A percentile compares a stretch with the other conserved stretches of the same genome.
Evolutionary conservation across 2,797 vertebrate genomes (phyloP).

Genomic region (Sebastes oblongus): DNA sequence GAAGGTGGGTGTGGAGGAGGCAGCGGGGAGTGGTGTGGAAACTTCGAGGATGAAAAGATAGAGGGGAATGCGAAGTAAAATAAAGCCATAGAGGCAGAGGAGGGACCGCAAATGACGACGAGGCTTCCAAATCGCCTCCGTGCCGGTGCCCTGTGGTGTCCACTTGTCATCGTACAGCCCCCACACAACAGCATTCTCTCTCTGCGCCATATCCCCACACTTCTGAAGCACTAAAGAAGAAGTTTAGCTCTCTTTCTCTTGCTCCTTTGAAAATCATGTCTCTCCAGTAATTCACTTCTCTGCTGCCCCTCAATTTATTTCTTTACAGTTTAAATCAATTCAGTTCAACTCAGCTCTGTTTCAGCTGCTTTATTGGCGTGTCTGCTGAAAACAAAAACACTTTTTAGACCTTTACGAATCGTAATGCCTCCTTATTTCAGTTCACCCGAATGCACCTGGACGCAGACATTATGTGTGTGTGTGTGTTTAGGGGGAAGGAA

Average conservation of each 20-base stretch:
- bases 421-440: background rate
- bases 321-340: slow-evolving; percentile 13
- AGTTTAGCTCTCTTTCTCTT: background rate
- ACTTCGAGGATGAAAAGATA: slow-evolving; percentile 18
- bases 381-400: background rate
- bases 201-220: slow-evolving; percentile 6
- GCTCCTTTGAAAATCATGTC: background rate
- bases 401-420: background rate
- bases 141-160: slow-evolving; percentile 9
- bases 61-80: slow-evolving; percentile 12
- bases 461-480: background rate
- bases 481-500: fast-evolving
- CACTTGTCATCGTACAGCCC: slow-evolving; percentile 9
- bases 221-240: background rate
- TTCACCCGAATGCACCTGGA: background rate
- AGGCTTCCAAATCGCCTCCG: slow-evolving; percentile 11
- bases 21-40: background rate
- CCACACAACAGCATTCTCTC: slow-evolving; percentile 13
- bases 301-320: background rate
- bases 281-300: background rate
- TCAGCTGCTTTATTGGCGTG: background rate
- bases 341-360: slow-evolving; percentile 2
- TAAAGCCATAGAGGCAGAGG: background rate
- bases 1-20: slow-evolving; percentile 1
- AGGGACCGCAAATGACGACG: slow-evolving; percentile 10